Percentiles rank a stretch among this genome's conserved stretches.
Evolutionary conservation across 1,140 invertebrate genomes (phyloP).

Genomic region (Phymastichus coffea): DNA sequence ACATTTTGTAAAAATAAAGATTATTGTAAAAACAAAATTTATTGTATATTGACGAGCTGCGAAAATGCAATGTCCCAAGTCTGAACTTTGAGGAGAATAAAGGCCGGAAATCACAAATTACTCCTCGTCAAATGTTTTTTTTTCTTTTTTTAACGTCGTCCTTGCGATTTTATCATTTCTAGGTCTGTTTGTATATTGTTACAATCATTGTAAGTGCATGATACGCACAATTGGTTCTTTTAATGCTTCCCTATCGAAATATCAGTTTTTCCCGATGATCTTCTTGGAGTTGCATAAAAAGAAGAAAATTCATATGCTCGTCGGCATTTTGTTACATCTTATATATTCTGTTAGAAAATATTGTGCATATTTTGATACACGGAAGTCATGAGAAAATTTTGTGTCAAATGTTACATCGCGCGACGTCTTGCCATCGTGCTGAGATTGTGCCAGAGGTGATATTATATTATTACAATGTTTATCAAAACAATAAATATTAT

Average conservation of each 20-base stretch:
- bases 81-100: background rate
- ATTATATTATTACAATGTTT: slow-evolving; percentile 59
- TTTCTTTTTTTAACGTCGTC: background rate
- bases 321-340: background rate
- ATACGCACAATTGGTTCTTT: slow-evolving; percentile 33
- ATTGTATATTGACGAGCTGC: background rate
- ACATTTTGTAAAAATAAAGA: background rate
- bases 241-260: background rate
- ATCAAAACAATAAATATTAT: slow-evolving; percentile 60
- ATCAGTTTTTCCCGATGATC: no score
- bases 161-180: slow-evolving; percentile 3
- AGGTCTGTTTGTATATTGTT: slow-evolving; percentile 11
- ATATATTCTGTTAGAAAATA: background rate
- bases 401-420: slow-evolving; percentile 36
- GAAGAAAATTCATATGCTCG: no score
- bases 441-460: slow-evolving; percentile 60
- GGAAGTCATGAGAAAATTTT: no score
- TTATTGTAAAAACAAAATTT: background rate
- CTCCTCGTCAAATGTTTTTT: background rate
- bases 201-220: slow-evolving; percentile 1
- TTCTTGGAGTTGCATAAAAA: no score
- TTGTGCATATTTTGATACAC: no score
- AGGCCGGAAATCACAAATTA: slow-evolving; percentile 8
- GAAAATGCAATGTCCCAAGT: no score
- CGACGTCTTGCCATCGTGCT: slow-evolving; percentile 57